Evolutionary conservation across 2,888 invertebrate species (phyloP).

Genomic region (Frankliniella fusca): DNA sequence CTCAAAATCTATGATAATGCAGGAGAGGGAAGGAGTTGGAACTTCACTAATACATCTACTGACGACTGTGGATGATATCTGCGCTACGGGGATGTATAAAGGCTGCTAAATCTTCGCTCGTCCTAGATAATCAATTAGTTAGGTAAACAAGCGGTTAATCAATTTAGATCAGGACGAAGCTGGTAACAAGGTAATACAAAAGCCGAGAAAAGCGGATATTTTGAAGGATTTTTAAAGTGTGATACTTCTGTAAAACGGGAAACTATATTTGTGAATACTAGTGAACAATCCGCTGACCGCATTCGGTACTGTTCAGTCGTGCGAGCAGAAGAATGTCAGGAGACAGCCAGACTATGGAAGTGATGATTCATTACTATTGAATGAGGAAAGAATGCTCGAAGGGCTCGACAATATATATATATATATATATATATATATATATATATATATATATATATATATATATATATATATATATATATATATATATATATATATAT

Average conservation of each 20-base stretch:
- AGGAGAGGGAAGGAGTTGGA: neutral
- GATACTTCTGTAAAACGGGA: neutral
- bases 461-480: too few relatives aligned
- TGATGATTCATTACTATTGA: too few relatives aligned
- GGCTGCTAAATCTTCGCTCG: neutral
- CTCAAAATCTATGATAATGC: neutral
- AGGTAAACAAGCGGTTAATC: neutral
- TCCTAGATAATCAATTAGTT: neutral
- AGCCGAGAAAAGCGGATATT: neutral
- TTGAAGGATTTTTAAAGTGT: neutral
- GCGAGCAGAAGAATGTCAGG: too few relatives aligned
- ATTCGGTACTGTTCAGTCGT: too few relatives aligned
- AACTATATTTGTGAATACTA: too few relatives aligned
- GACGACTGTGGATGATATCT: neutral
- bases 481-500: too few relatives aligned
- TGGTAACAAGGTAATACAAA: neutral
- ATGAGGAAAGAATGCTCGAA: too few relatives aligned
- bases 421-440: too few relatives aligned
- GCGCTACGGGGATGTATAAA: neutral
- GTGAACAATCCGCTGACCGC: too few relatives aligned
- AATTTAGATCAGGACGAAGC: neutral
- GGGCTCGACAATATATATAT: too few relatives aligned
- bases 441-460: too few relatives aligned
- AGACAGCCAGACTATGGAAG: too few relatives aligned
- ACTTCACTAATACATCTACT: neutral